A percentile compares a stretch with the other conserved stretches of the same genome.
Conservation (phyloP, 2,113 vertebrate species). For the Xiphophorus maculatus region DNA sequence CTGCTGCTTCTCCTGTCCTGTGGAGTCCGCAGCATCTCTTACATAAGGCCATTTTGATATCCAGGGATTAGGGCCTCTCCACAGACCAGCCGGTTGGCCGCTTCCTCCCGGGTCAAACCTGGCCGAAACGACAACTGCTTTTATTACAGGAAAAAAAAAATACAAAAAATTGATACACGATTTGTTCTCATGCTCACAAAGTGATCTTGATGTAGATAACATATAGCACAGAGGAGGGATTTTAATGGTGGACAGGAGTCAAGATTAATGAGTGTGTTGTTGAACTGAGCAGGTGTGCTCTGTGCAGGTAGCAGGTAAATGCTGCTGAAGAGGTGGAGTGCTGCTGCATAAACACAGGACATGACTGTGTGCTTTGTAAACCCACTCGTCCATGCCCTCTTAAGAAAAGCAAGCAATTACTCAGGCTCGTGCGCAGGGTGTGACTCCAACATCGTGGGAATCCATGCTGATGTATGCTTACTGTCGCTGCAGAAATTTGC, state of each 20-base stretch:
- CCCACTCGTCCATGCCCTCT: conserved; percentile 60
- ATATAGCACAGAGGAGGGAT: background rate
- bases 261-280: conserved; percentile 52
- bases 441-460: conserved; percentile 7
- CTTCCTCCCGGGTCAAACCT: conserved; percentile 17
- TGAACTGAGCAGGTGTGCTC: conserved; percentile 48
- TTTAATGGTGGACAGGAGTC: conserved; percentile 30
- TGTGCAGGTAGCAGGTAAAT: conserved; percentile 57
- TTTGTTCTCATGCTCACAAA: conserved; percentile 31
- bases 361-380: conserved; percentile 74
- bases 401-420: conserved; percentile 78
- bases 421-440: conserved; percentile 37
- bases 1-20: conserved; percentile 46
- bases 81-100: conserved; percentile 39
- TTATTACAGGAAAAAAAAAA: conserved; percentile 16
- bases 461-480: conserved; percentile 16
- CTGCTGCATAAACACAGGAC: conserved; percentile 70
- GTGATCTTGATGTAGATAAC: background rate
- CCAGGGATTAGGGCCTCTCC: conserved; percentile 69
- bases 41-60: conserved; percentile 76
- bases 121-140: conserved; percentile 39
- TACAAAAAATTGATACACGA: background rate
- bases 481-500: background rate
- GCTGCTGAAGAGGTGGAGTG: conserved; percentile 60
- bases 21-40: conserved; percentile 59